Conservation (phyloP, 2,113 vertebrate genomes). For the Stictonetta naevosa region DNA sequence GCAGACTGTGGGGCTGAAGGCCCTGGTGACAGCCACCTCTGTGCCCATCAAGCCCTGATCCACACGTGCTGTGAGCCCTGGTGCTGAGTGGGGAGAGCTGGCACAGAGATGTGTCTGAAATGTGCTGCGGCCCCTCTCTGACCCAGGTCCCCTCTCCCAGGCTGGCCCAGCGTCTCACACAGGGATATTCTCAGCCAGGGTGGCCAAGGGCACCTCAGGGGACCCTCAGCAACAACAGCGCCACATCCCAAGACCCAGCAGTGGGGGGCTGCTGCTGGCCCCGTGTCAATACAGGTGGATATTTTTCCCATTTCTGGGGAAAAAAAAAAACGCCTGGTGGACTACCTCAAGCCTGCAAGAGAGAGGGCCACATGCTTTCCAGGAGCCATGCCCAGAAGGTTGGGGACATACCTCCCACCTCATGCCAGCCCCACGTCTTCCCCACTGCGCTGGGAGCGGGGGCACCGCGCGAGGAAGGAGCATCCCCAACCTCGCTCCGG, state of each 20-base stretch:
- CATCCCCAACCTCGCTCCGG: neutral
- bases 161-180: neutral
- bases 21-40: neutral
- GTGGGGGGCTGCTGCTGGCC: neutral
- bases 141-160: neutral
- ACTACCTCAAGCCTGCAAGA: neutral
- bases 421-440: neutral
- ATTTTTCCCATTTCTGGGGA: neutral
- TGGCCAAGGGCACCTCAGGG: neutral
- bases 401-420: neutral
- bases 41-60: neutral
- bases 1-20: neutral
- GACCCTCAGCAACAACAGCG: neutral
- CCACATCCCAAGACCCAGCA: neutral
- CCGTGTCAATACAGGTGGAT: neutral
- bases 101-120: neutral
- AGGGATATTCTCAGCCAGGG: neutral
- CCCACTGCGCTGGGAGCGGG: fast-evolving
- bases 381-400: neutral
- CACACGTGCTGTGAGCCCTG: neutral
- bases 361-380: neutral
- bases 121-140: neutral
- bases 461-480: neutral
- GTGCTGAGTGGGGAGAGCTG: neutral
- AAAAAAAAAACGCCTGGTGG: neutral